Conservation (phyloP, 2,797 vertebrate species). For the Lagorchestes hirsutus region DNA sequence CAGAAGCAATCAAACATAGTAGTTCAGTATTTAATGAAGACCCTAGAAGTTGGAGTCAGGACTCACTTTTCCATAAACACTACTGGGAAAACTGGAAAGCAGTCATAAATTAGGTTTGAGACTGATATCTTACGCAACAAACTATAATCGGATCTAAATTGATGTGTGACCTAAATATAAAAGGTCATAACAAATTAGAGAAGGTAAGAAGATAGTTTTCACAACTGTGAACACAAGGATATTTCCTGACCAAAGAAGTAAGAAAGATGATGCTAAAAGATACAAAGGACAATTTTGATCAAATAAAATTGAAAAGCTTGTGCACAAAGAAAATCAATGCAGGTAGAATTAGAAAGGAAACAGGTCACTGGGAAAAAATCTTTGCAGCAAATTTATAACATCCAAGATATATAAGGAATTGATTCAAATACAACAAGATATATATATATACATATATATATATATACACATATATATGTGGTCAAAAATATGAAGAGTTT, state of each 20-base stretch:
- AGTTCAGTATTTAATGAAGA: neutral
- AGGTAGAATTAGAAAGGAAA: neutral
- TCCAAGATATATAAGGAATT: neutral
- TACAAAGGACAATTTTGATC: neutral
- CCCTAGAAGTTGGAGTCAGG: neutral
- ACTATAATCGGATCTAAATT: neutral
- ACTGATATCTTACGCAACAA: neutral
- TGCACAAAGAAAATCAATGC: neutral
- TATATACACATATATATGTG: neutral
- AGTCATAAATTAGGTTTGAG: neutral
- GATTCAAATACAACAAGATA: neutral
- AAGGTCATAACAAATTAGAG: neutral
- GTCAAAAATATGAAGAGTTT: neutral
- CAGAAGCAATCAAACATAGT: neutral
- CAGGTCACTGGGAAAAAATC: neutral
- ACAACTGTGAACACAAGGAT: neutral
- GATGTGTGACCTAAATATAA: neutral
- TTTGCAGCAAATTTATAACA: neutral
- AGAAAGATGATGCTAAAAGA: neutral
- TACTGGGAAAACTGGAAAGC: neutral
- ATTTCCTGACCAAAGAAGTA: neutral
- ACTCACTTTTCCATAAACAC: neutral
- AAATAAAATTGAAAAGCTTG: neutral
- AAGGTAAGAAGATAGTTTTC: neutral
- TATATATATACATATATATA: too few species aligned